Evolutionary conservation across 2,113 vertebrate species (phyloP).

Genomic region (Gopherus flavomarginatus): DNA sequence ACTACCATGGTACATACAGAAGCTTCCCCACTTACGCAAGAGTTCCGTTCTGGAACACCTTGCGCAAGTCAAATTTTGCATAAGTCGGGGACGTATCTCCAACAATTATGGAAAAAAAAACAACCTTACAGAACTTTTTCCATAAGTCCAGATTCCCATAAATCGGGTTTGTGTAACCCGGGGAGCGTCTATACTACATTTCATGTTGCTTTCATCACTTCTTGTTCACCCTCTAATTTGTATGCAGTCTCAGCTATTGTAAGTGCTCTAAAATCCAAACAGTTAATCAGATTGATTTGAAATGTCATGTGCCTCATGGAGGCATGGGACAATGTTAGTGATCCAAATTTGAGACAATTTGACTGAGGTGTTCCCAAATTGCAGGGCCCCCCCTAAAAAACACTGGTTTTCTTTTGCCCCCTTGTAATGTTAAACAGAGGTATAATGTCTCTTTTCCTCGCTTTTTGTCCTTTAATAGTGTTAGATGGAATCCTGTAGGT

Average conservation of each 20-base stretch:
- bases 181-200: neutral
- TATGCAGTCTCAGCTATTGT: neutral
- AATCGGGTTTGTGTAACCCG: no score
- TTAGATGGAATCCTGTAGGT: neutral
- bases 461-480: neutral
- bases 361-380: neutral
- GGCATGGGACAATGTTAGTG: neutral
- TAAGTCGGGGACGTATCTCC: no score
- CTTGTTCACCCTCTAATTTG: rapidly evolving
- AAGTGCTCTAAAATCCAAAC: neutral
- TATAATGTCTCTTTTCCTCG: neutral
- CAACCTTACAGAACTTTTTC: no score
- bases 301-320: neutral
- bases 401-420: neutral
- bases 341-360: neutral
- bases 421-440: neutral
- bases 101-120: no score
- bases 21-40: no score
- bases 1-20: neutral
- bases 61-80: no score
- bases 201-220: neutral
- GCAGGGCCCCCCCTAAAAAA: neutral
- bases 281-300: neutral
- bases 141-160: no score
- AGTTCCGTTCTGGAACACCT: no score